These are phyloP conservation scores for Oreocharis arfaki DNA, from an alignment of 2,113 vertebrate genomes.

Conservation along the genomic window DNA sequence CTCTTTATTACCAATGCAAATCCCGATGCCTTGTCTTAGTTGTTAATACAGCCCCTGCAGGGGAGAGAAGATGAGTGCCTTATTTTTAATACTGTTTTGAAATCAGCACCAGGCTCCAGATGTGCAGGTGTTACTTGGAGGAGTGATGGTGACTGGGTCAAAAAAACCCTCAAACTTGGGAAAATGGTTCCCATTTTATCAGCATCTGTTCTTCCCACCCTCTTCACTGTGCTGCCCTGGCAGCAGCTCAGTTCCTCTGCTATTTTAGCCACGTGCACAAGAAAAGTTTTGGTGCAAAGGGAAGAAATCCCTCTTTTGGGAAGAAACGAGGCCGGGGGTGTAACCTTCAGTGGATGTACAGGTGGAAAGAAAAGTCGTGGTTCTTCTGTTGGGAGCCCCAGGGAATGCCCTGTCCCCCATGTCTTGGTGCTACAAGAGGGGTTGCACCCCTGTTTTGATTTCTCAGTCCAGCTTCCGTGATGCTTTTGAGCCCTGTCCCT, in stretches of 20 bases:
- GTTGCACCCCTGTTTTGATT: not conserved
- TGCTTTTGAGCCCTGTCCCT: not conserved
- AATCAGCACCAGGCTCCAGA: not conserved
- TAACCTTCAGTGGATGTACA: not conserved
- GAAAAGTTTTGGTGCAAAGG: not conserved
- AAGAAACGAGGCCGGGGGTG: not conserved
- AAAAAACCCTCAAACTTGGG: not conserved
- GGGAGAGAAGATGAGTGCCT: not conserved
- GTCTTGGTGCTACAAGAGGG: not conserved
- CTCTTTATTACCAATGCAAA: not conserved
- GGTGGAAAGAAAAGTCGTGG: not conserved
- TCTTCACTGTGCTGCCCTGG: accelerated
- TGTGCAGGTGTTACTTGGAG: not conserved
- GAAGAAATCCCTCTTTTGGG: not conserved
- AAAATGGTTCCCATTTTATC: not conserved
- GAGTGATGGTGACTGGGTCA: not conserved
- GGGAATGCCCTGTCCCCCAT: not conserved
- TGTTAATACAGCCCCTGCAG: not conserved
- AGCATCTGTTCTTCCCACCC: not conserved
- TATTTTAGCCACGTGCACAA: accelerated
- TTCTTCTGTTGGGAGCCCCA: not conserved
- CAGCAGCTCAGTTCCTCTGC: not conserved
- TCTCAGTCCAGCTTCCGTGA: not conserved
- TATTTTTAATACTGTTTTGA: not conserved
- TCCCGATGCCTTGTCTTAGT: not conserved